A percentile compares a stretch with the other conserved stretches of the same genome.
Conservation (phyloP, 2,888 invertebrate species). For the Coelinius sp. region DNA sequence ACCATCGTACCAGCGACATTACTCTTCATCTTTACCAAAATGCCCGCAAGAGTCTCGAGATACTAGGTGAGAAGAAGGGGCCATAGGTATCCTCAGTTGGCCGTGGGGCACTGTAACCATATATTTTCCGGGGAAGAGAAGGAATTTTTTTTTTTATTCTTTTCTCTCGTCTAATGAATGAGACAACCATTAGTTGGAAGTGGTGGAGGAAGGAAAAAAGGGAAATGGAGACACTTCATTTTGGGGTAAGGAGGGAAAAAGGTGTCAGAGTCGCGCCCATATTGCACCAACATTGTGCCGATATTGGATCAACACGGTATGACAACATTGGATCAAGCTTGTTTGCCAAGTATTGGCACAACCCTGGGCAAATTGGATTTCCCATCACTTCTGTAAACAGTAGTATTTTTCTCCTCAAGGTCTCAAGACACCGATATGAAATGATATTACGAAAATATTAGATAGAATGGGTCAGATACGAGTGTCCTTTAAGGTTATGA, state of each 20-base stretch:
- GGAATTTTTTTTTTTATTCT: background rate
- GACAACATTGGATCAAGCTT: no score
- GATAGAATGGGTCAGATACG: background rate
- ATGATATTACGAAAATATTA: background rate
- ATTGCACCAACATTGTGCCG: no score
- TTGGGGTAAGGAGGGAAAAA: slow-evolving; percentile 32
- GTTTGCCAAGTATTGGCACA: no score
- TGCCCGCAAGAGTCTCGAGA: slow-evolving; percentile 12
- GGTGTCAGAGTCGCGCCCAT: no score
- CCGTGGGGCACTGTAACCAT: slow-evolving; percentile 20
- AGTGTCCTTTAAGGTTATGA: background rate
- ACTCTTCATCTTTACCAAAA: slow-evolving; percentile 35
- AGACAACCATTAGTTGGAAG: slow-evolving; percentile 8
- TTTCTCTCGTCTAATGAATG: slow-evolving; percentile 25
- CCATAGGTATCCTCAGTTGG: background rate
- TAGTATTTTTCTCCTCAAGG: background rate
- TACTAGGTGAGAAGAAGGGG: background rate
- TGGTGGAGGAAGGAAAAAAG: slow-evolving; percentile 8
- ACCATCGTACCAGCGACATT: slow-evolving; percentile 7
- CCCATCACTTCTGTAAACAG: background rate
- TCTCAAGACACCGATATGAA: background rate
- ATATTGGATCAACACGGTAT: no score
- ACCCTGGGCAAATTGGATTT: no score
- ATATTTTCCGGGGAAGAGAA: slow-evolving; percentile 29
- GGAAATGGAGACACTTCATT: background rate